Evolutionary conservation across 2,888 invertebrate genomes (phyloP).

Genomic region (Amiota mariae): DNA sequence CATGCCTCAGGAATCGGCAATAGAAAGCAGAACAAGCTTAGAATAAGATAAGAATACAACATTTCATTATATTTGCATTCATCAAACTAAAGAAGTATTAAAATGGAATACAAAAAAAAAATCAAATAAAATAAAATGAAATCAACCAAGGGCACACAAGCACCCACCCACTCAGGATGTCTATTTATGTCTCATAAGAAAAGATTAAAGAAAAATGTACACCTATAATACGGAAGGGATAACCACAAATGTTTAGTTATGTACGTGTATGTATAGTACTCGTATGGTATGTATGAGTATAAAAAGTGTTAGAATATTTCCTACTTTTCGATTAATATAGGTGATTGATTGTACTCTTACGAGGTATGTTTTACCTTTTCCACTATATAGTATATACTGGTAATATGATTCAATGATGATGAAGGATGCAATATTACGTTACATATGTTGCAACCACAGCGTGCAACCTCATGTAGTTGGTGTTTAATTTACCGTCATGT

Average conservation of each 20-base stretch:
- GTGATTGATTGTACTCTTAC: no score
- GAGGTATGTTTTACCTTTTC: no score
- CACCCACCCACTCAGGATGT: constrained; percentile 8
- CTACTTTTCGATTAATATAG: no score
- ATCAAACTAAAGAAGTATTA: neutral
- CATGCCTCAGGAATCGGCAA: constrained; percentile 47
- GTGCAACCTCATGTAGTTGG: neutral
- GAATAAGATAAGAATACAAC: constrained; percentile 22
- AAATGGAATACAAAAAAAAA: neutral
- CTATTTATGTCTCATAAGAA: constrained; percentile 40
- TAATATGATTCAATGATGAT: no score
- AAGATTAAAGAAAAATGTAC: constrained; percentile 52
- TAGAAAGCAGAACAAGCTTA: constrained; percentile 15
- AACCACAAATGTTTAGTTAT: constrained; percentile 14
- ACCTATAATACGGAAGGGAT: constrained; percentile 42
- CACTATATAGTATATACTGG: no score
- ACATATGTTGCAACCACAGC: no score
- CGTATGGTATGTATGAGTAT: no score
- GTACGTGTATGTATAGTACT: no score
- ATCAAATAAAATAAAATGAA: neutral
- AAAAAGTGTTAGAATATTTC: no score
- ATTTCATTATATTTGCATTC: neutral
- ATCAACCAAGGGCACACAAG: neutral
- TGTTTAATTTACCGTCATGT: constrained; percentile 9
- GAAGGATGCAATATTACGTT: no score